phyloP scores from a whole-genome alignment of 2,113 vertebrate genomes.

The Tragelaphus buxtoni region DNA sequence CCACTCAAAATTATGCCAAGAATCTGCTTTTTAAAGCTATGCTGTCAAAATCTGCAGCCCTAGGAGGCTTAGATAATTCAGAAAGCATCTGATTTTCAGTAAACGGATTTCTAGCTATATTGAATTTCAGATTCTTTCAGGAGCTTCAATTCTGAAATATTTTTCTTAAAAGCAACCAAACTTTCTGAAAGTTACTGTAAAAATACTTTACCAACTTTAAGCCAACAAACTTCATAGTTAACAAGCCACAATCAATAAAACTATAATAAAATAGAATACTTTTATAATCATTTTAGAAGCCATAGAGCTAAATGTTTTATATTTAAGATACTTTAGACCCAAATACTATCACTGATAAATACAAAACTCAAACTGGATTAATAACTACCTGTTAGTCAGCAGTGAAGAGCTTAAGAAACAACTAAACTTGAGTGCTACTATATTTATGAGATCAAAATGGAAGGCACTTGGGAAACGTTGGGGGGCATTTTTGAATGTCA shows the following conservation, averaged over 20 bases:
- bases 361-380: background rate
- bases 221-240: background rate
- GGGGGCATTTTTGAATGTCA: background rate
- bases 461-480: background rate
- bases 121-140: conserved; percentile 36
- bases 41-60: conserved; percentile 26
- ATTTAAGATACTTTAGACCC: background rate
- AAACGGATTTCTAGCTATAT: conserved; percentile 22
- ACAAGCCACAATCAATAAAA: background rate
- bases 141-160: background rate
- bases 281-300: background rate
- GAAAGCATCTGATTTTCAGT: conserved; percentile 37
- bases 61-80: conserved; percentile 24
- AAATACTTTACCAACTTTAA: background rate
- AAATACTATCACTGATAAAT: background rate
- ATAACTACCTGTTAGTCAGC: background rate
- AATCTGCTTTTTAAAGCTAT: conserved; percentile 41
- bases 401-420: background rate
- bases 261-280: background rate
- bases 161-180: conserved; percentile 16
- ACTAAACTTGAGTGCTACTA: background rate
- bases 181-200: conserved; percentile 6
- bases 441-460: background rate
- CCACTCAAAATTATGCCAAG: background rate
- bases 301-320: background rate